Base-by-base conservation (phyloP, 2,797 vertebrate species). In the Coranthus polyacanthus region DNA sequence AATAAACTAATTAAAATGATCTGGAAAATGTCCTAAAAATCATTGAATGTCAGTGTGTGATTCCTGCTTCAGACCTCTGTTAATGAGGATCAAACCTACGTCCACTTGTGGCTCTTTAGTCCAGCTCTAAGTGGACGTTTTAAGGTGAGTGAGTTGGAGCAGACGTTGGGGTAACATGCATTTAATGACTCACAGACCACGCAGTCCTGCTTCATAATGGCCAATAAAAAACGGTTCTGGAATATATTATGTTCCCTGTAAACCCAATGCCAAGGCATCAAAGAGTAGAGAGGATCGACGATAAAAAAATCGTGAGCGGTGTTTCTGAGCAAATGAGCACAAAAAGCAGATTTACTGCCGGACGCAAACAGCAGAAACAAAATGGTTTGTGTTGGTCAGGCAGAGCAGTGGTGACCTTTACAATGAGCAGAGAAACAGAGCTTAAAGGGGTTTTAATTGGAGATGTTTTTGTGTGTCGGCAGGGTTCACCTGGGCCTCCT, bases 401-500 rank as follows among this genome's bases (percentile, higher is more conserved):
- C 46, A 43, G 66, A 82, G 61, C 22, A n/a, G n/a, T n/a, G n/a
- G n/a, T n/a, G n/a, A n/a, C n/a, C n/a, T n/a, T n/a, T n/a, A n/a
- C n/a, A n/a, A n/a, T n/a, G n/a, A n/a, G n/a, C n/a, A n/a, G n/a
- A n/a, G n/a, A n/a, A n/a, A n/a, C n/a, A n/a, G n/a, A n/a, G n/a
- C n/a, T n/a, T n/a, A n/a, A n/a, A n/a, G n/a, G n/a, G n/a, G n/a
- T n/a, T n/a, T n/a, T n/a, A n/a, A n/a, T n/a, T n/a, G n/a, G n/a
- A n/a, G n/a, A n/a, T n/a, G n/a, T n/a, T n/a, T 75, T 38, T 24
- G 24, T 49, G 68, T 81, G 58, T 68, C 22, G 58, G 42, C 81
- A 99, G 98, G 98, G 98, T 78, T 90, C 94, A 0, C 92, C 94
- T 46, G 98, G 98, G 20, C 84, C 95, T 54, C 55, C 94, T 13